phyloP scores from a whole-genome alignment of 2,888 invertebrate genomes.

The Dynastes tityus region DNA sequence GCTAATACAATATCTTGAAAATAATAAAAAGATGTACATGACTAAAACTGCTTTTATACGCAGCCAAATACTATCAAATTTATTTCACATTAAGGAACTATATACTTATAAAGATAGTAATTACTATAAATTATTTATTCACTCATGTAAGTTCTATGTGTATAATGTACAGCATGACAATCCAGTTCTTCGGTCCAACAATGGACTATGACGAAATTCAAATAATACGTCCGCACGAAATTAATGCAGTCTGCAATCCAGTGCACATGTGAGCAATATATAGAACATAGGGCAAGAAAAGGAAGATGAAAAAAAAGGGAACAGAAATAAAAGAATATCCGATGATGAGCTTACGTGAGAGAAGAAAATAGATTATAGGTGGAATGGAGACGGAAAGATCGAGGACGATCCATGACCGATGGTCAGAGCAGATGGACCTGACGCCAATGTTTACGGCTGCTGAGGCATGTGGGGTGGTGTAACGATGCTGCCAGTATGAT shows the following conservation, averaged over 20 bases:
- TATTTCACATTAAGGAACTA: no score
- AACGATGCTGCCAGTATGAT: slow-evolving; percentile 17
- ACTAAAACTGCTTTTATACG: no score
- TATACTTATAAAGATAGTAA: background rate
- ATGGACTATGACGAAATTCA: slow-evolving; percentile 16
- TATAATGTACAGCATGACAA: background rate
- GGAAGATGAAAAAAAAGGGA: slow-evolving; percentile 2
- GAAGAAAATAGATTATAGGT: slow-evolving; percentile 26
- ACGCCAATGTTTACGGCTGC: slow-evolving; percentile 44
- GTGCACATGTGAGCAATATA: background rate
- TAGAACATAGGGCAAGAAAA: slow-evolving; percentile 23
- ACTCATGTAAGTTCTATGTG: background rate
- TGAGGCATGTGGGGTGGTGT: slow-evolving; percentile 24
- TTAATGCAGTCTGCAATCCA: slow-evolving; percentile 18
- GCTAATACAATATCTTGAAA: no score
- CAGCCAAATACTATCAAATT: no score
- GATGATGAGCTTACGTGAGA: slow-evolving; percentile 28
- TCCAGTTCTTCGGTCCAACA: background rate
- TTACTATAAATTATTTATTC: background rate
- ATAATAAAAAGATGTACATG: no score
- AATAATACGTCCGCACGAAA: slow-evolving; percentile 20
- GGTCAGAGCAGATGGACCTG: slow-evolving; percentile 45
- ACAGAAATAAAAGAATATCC: slow-evolving; percentile 21
- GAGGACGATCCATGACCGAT: slow-evolving; percentile 47
- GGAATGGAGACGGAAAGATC: slow-evolving; percentile 25